These are phyloP conservation scores for Caenorhabditis drosophilae DNA, from an alignment of 2,888 invertebrate species.

Conservation along the genomic window DNA sequence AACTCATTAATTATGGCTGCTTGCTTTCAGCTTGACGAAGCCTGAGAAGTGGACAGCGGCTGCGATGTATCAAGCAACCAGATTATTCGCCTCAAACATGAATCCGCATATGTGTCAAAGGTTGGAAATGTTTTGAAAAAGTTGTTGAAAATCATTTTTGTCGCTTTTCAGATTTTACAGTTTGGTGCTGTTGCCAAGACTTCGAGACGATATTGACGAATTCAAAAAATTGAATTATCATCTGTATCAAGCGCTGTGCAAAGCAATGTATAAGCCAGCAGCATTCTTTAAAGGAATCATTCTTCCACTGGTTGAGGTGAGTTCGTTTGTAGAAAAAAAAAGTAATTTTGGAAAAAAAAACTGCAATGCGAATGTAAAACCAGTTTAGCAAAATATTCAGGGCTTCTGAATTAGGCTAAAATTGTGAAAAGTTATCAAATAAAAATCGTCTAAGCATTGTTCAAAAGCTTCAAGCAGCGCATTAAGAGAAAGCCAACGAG, in stretches of 20 bases:
- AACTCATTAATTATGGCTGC: background rate
- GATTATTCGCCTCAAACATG: constrained; percentile 94
- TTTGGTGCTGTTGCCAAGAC: constrained; percentile 84
- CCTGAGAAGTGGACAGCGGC: constrained; percentile 97
- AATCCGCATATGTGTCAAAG: constrained; percentile 95
- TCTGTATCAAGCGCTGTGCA: constrained; percentile 88
- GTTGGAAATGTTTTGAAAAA: constrained; percentile 56
- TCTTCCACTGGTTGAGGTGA: constrained; percentile 74
- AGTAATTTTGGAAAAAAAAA: background rate
- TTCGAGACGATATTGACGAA: constrained; percentile 92
- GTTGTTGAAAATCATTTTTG: background rate
- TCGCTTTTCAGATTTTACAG: constrained; percentile 82
- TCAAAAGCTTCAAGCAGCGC: too few species aligned
- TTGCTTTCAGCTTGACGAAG: constrained; percentile 73
- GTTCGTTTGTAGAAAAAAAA: too few species aligned
- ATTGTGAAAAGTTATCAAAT: too few species aligned
- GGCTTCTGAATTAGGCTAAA: too few species aligned
- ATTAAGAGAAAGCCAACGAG: too few species aligned
- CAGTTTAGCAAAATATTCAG: too few species aligned
- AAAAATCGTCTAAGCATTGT: too few species aligned
- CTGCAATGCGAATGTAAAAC: too few species aligned
- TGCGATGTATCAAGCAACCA: constrained; percentile 92
- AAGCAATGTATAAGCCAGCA: constrained; percentile 92
- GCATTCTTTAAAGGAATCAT: constrained; percentile 93
- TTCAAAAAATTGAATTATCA: constrained; percentile 95